A percentile compares a stretch with the other conserved stretches of the same genome.
Evolutionary conservation across 2,113 vertebrate species (phyloP).

Genomic region (Actenoides lindsayi): DNA sequence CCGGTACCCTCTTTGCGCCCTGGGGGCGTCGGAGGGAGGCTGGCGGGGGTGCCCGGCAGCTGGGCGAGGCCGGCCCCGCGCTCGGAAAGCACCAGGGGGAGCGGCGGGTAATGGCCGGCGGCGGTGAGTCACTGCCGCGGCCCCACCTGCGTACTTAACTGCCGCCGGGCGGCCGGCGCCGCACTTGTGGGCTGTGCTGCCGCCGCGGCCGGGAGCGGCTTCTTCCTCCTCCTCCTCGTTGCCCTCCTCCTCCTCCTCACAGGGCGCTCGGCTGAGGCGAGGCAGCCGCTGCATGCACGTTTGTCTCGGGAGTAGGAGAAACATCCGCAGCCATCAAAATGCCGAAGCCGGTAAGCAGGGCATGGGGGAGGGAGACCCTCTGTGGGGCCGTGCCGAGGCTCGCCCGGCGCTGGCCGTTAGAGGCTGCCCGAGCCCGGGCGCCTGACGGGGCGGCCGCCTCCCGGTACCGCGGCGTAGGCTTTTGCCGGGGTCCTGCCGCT

Average conservation of each 20-base stretch:
- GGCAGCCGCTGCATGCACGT: background rate
- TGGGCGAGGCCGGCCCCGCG: background rate
- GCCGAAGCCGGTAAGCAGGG: slow-evolving; percentile 48
- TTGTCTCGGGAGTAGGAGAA: background rate
- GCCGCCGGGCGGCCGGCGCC: slow-evolving; percentile 4
- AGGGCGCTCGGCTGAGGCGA: background rate
- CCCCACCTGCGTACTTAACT: slow-evolving; percentile 59
- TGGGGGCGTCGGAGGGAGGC: background rate
- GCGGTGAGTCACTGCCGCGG: slow-evolving; percentile 12
- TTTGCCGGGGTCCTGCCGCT: background rate
- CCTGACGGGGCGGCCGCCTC: too few relatives aligned
- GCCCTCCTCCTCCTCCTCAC: background rate
- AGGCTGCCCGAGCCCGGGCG: background rate
- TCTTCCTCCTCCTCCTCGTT: background rate
- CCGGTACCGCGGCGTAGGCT: background rate
- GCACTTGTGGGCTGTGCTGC: background rate
- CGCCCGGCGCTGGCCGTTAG: background rate
- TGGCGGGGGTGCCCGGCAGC: background rate
- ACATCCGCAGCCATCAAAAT: background rate
- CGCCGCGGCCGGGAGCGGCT: slow-evolving; percentile 9
- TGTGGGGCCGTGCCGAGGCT: background rate
- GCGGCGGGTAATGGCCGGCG: background rate
- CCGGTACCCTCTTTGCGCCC: too few relatives aligned
- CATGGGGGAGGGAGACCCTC: background rate
- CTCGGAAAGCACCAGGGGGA: background rate